Evolutionary conservation across 2,113 vertebrate species (phyloP).

Genomic region (Paramisgurnus dabryanus): DNA sequence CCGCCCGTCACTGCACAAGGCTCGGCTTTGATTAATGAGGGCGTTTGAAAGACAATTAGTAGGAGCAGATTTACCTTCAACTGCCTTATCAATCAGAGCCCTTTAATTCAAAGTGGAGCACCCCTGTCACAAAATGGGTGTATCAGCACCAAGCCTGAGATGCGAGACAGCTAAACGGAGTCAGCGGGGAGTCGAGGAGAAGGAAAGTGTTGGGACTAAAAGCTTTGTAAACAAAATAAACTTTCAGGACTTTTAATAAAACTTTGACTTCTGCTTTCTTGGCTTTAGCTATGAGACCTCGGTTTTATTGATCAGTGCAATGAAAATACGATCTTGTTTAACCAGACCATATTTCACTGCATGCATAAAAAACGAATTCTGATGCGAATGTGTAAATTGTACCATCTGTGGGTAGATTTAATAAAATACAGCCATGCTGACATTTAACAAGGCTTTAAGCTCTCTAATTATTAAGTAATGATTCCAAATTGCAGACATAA

Average conservation of each 20-base stretch:
- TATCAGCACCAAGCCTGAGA: slow-evolving; percentile 68
- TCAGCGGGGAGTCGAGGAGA: slow-evolving; percentile 47
- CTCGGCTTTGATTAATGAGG: slow-evolving; percentile 93
- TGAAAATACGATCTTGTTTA: slow-evolving; percentile 48
- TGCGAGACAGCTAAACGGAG: slow-evolving; percentile 60
- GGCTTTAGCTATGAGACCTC: background rate
- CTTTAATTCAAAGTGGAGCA: slow-evolving; percentile 80
- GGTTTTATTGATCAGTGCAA: slow-evolving; percentile 39
- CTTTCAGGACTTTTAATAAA: slow-evolving; percentile 8
- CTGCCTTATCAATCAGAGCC: slow-evolving; percentile 91
- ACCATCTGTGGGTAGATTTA: slow-evolving; percentile 31
- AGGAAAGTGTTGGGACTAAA: slow-evolving; percentile 17
- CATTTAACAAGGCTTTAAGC: slow-evolving; percentile 43
- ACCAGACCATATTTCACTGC: slow-evolving; percentile 33
- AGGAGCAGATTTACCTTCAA: slow-evolving; percentile 91
- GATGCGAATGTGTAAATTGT: slow-evolving; percentile 31
- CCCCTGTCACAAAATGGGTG: slow-evolving; percentile 70
- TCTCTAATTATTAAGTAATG: slow-evolving; percentile 52
- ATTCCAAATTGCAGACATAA: slow-evolving; percentile 46
- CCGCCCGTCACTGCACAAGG: slow-evolving; percentile 75
- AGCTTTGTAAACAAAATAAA: slow-evolving; percentile 34
- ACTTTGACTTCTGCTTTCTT: slow-evolving; percentile 12
- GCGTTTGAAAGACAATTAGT: slow-evolving; percentile 98
- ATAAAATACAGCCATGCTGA: slow-evolving; percentile 50
- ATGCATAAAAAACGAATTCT: slow-evolving; percentile 43